These are phyloP conservation scores for Notodonta ziczac DNA, from an alignment of 2,888 invertebrate genomes.

Conservation along the genomic window DNA sequence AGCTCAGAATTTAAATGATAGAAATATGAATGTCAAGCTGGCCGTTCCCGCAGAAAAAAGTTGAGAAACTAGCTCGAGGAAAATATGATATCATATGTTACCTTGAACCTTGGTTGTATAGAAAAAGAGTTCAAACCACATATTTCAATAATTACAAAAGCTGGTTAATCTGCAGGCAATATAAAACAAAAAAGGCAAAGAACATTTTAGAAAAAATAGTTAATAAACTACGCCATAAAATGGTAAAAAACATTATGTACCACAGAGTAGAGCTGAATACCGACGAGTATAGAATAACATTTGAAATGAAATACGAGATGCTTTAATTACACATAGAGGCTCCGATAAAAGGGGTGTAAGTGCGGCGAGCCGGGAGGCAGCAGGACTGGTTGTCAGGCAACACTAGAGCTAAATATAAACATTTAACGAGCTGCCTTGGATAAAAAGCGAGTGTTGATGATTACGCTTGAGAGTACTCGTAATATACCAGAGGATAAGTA, in stretches of 20 bases:
- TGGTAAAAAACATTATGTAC: neutral
- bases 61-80: neutral
- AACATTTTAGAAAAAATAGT: no score
- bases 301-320: conserved; percentile 2
- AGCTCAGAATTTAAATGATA: neutral
- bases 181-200: neutral
- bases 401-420: conserved; percentile 59
- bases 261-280: neutral
- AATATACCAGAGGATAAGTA: conserved; percentile 8
- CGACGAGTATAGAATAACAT: neutral
- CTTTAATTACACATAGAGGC: conserved; percentile 11
- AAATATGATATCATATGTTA: neutral
- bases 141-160: neutral
- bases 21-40: no score
- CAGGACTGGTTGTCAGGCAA: conserved; percentile 57
- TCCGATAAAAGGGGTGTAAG: conserved; percentile 31
- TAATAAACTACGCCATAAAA: neutral
- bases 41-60: no score
- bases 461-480: neutral
- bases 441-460: conserved; percentile 24
- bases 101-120: neutral
- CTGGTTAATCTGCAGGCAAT: neutral
- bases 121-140: neutral
- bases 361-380: conserved; percentile 49
- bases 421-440: conserved; percentile 44